These are phyloP conservation scores for Engraulis encrasicolus DNA, from an alignment of 2,113 vertebrate species.

Conservation along the genomic window DNA sequence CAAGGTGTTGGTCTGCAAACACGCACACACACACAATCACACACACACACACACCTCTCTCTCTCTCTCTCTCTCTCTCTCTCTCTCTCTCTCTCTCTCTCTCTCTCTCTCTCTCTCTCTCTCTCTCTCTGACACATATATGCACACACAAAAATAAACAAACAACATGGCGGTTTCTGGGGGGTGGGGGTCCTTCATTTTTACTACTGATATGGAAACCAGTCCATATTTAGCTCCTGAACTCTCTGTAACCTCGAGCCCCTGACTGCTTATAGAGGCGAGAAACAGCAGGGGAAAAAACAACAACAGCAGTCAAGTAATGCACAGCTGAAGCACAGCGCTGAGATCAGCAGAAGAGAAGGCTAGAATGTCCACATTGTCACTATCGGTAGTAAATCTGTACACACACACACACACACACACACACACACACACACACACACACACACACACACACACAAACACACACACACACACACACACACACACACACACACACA, in stretches of 20 bases:
- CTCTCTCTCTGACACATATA: too few species aligned
- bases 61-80: too few species aligned
- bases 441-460: not conserved
- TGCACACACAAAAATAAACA: not conserved
- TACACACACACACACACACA: not conserved
- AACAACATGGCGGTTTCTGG: not conserved
- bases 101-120: too few species aligned
- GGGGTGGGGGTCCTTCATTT: too few species aligned
- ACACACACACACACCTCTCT: too few species aligned
- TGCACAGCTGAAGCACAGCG: not conserved
- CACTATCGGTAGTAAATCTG: not conserved
- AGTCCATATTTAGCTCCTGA: not conserved
- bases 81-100: too few species aligned
- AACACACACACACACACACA: not conserved
- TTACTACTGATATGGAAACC: not conserved
- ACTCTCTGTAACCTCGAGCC: not conserved
- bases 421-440: conserved; percentile 8
- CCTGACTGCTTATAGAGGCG: not conserved
- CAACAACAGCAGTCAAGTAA: not conserved
- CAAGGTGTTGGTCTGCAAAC: too few species aligned
- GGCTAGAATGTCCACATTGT: not conserved
- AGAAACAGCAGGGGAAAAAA: not conserved
- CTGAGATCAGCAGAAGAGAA: not conserved
- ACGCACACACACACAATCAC: too few species aligned
- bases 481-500: too few species aligned